Base-by-base conservation (phyloP, 2,888 invertebrate species). In the Cheilosia grossa region DNA sequence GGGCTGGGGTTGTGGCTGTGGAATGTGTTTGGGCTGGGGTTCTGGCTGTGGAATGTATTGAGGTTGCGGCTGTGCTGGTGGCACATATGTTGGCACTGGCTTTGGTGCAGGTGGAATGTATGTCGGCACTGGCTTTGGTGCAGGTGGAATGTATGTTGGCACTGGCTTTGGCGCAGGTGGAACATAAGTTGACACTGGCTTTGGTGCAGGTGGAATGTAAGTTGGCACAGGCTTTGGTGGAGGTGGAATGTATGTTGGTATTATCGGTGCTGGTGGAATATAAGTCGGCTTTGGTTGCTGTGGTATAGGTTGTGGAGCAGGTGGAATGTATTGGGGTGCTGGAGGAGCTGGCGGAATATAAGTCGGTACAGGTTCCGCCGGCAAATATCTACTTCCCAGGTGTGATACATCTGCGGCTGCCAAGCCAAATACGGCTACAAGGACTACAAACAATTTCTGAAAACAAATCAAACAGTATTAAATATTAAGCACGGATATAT, bases 381-480 rank as follows among this genome's bases (percentile, higher is more conserved):
- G 85, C 42, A 81, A 21, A 42, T 85, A 85, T 21, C 21, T 80
- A 24, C 42, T 66, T 1, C 59, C n/a, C 74, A 85, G 72, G 61
- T 72, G 85, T 9, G 85, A 85, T 3, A 85, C 81, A 77, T 85
- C 85, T 7, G 81, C 85, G 13, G 61, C 66, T 21, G 33, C 81
- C 21, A 81, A 61, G 10, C 81, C 81, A 15, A 85, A 30, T 2
- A 77, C 42, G 13, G 63, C 72, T 21, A 85, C 56, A 67, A 85
- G 63, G 51, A 85, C 75, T 30, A 85, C 30, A n/a, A 85, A 58
- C n/a, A 67, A 37, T 67, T 85, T 81, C 85, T 85, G 6, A 27
- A 27, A 54, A 33, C 4, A 33, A 53, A 66, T 56, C 2, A 49
- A 54, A 17, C 49, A 33, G 13, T 63, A 37, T 56, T 40, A 42